These are phyloP conservation scores for Takifugu flavidus DNA, from an alignment of 2,113 vertebrate genomes.

Conservation along the genomic window DNA sequence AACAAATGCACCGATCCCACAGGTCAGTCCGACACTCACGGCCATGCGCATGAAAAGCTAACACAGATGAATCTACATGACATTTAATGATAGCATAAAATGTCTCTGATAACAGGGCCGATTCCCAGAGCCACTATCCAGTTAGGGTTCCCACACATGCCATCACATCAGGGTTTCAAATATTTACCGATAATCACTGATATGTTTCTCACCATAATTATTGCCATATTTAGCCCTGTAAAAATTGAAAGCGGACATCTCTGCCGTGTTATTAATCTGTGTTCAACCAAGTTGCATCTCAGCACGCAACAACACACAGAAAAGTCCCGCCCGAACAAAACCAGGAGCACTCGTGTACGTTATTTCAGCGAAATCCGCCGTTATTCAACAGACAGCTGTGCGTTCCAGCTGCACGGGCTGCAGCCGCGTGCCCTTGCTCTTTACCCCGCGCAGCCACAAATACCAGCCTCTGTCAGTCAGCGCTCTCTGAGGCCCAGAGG, in stretches of 20 bases:
- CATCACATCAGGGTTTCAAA: no score
- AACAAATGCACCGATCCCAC: neutral
- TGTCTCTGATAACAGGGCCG: no score
- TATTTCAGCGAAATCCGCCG: conserved; percentile 21
- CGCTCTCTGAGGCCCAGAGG: conserved; percentile 39
- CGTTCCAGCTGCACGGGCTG: conserved; percentile 55
- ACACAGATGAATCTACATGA: neutral
- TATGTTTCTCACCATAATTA: no score
- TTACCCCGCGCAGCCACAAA: conserved; percentile 50
- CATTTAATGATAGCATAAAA: no score
- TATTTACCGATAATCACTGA: no score
- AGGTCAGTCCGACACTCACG: no score
- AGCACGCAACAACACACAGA: neutral
- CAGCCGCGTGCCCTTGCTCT: conserved; percentile 52
- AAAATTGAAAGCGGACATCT: neutral
- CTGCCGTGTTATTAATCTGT: neutral
- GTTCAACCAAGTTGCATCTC: neutral
- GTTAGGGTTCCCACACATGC: no score
- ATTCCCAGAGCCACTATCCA: no score
- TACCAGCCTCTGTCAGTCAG: conserved; percentile 63
- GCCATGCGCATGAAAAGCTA: no score
- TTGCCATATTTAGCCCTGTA: conserved; percentile 10
- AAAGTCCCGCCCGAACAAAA: conserved; percentile 1
- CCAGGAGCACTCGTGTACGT: conserved; percentile 15
- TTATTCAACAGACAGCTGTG: conserved; percentile 31